A percentile compares a stretch with the other conserved stretches of the same genome.
Conservation (phyloP, 2,888 invertebrate genomes). For the Chrysolina haemoptera region DNA sequence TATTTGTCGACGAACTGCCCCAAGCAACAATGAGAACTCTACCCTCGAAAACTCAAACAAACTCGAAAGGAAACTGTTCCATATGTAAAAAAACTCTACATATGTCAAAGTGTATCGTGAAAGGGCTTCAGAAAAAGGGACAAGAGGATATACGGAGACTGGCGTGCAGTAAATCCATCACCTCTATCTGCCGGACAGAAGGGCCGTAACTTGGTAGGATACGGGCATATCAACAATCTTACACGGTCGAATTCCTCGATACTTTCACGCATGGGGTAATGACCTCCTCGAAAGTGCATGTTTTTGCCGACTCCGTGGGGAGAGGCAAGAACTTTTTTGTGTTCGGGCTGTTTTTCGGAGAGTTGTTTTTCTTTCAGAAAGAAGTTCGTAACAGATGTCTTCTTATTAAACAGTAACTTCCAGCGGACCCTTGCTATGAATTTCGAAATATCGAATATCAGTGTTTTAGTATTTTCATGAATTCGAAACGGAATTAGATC, state of each 20-base stretch:
- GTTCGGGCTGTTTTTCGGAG: not conserved
- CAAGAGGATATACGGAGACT: conserved; percentile 8
- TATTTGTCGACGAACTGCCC: not conserved
- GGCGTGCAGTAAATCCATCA: conserved; percentile 16
- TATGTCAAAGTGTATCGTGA: conserved; percentile 19
- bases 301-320: conserved; percentile 1
- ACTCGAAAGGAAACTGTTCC: conserved; percentile 1
- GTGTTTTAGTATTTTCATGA: not conserved
- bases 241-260: conserved; percentile 11
- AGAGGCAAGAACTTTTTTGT: not conserved
- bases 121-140: conserved; percentile 6
- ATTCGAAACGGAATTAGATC: no score
- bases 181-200: conserved; percentile 8
- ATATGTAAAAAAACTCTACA: conserved; percentile 9
- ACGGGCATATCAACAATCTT: conserved; percentile 7
- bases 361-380: conserved; percentile 7
- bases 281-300: conserved; percentile 10
- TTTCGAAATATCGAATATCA: not conserved
- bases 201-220: conserved; percentile 12
- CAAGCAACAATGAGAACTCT: conserved; percentile 6
- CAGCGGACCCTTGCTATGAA: not conserved
- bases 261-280: conserved; percentile 12
- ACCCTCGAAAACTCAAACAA: not conserved
- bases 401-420: not conserved
- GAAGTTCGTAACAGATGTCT: conserved; percentile 18